These are phyloP conservation scores for Sebastes vulpes DNA, from an alignment of 2,797 vertebrate genomes.

Conservation along the genomic window DNA sequence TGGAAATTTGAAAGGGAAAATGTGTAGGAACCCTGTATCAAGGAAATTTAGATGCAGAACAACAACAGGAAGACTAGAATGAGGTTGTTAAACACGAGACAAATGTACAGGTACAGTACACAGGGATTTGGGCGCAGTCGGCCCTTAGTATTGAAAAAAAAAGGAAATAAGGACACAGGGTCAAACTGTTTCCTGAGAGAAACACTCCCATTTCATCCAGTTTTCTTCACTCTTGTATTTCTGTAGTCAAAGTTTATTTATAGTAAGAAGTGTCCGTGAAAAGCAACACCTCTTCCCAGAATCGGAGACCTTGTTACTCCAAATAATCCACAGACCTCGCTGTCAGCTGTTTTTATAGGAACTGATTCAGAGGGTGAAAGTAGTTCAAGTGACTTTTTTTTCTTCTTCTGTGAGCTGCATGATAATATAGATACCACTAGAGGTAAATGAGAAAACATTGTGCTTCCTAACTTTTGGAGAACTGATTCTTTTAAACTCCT, in stretches of 20 bases:
- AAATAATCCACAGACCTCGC: neutral
- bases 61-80: neutral
- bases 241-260: neutral
- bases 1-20: too few species aligned
- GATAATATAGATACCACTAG: neutral
- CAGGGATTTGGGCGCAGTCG: neutral
- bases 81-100: neutral
- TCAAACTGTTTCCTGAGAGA: neutral
- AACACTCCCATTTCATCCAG: neutral
- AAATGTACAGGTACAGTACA: neutral
- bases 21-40: too few species aligned
- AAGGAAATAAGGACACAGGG: neutral
- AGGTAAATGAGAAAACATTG: neutral
- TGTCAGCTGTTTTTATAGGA: neutral
- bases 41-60: too few species aligned
- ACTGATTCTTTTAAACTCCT: neutral
- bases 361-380: neutral
- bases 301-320: neutral
- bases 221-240: neutral
- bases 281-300: neutral
- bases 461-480: neutral
- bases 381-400: neutral
- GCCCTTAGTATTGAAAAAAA: too few species aligned
- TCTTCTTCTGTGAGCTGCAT: neutral
- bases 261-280: neutral